phyloP scores from a whole-genome alignment of 2,113 vertebrate genomes.

The Synodontis membranacea region DNA sequence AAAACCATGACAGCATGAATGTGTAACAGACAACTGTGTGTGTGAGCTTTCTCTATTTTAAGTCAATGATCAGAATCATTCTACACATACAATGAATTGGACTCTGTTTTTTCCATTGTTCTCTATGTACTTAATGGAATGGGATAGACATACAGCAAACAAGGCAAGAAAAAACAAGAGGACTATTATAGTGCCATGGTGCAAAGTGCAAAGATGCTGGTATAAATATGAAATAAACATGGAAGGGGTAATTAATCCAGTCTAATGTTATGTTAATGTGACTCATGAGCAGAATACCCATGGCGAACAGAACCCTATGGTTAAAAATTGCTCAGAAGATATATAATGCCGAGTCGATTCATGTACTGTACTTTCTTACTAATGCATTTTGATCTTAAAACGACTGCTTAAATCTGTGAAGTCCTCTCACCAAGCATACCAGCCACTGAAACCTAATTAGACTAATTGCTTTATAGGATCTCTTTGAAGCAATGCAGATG shows the following conservation, averaged over 20 bases:
- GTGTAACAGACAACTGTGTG: neutral
- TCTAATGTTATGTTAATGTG: too few species aligned
- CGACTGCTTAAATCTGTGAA: slow-evolving; percentile 11
- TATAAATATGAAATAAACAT: too few species aligned
- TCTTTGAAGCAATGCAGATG: slow-evolving; percentile 15
- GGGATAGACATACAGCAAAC: too few species aligned
- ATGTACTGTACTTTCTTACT: neutral
- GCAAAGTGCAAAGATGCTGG: too few species aligned
- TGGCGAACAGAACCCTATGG: neutral
- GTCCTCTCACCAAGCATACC: neutral
- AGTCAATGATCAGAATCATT: too few species aligned
- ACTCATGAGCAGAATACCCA: neutral
- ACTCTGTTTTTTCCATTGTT: too few species aligned
- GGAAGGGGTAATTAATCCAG: too few species aligned
- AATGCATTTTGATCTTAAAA: neutral
- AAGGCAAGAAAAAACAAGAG: too few species aligned
- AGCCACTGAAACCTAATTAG: slow-evolving; percentile 30
- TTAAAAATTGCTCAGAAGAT: neutral
- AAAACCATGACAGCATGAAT: neutral
- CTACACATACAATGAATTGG: too few species aligned
- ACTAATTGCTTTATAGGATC: slow-evolving; percentile 30
- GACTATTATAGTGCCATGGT: too few species aligned
- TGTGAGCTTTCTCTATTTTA: neutral
- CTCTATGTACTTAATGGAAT: too few species aligned
- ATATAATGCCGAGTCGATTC: neutral